phyloP scores from a whole-genome alignment of 92 coral and sea anemone species.

The Siderastrea radians region DNA sequence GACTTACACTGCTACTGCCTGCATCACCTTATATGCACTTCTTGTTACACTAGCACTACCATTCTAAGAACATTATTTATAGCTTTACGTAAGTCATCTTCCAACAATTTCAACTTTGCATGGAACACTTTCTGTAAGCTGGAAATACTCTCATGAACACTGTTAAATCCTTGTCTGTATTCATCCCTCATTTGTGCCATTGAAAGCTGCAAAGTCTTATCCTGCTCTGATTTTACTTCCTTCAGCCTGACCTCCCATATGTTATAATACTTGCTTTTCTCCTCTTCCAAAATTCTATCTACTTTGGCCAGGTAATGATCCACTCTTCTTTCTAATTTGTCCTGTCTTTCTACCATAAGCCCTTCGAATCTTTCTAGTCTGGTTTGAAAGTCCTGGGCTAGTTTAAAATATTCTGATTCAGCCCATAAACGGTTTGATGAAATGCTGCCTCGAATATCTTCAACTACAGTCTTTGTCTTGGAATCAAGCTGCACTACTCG shows the following conservation, averaged over 20 bases:
- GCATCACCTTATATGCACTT: not conserved
- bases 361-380: constrained; percentile 82
- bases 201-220: constrained; percentile 65
- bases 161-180: constrained; percentile 90
- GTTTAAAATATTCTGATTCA: constrained; percentile 82
- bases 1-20: not conserved
- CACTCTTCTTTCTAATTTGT: constrained; percentile 79
- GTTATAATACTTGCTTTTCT: constrained; percentile 82
- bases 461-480: constrained; percentile 85
- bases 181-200: constrained; percentile 70
- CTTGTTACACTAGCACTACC: constrained; percentile 77
- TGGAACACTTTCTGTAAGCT: constrained; percentile 92
- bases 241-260: constrained; percentile 81
- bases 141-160: constrained; percentile 92
- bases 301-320: constrained; percentile 84
- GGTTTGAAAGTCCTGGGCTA: constrained; percentile 79
- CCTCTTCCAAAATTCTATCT: constrained; percentile 78
- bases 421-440: constrained; percentile 88
- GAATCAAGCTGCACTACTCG: constrained; percentile 80
- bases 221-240: constrained; percentile 82
- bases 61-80: constrained; percentile 92
- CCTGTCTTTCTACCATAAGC: constrained; percentile 73
- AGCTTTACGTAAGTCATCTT: constrained; percentile 92
- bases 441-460: constrained; percentile 78
- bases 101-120: constrained; percentile 89